Evolutionary conservation across 2,888 invertebrate species (phyloP).

Genomic region (Thera obeliscata): DNA sequence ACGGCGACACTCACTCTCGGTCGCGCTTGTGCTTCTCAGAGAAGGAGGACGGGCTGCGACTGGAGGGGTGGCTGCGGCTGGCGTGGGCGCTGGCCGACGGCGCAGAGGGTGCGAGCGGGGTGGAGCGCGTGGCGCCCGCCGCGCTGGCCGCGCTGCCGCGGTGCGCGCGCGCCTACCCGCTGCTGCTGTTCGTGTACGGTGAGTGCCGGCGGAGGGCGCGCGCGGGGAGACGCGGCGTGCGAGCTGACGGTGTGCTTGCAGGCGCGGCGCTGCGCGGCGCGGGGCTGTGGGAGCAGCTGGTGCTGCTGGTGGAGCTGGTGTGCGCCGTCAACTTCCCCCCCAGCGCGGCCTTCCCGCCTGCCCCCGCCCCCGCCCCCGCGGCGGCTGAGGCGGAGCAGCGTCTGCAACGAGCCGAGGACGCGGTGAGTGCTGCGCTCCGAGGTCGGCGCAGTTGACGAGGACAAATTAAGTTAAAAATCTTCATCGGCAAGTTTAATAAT

Average conservation of each 20-base stretch:
- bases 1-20: neutral
- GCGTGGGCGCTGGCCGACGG: constrained; percentile 42
- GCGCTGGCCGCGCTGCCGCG: constrained; percentile 46
- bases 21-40: constrained; percentile 14
- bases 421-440: constrained; percentile 13
- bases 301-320: constrained; percentile 88
- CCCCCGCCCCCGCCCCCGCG: constrained; percentile 46
- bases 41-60: constrained; percentile 37
- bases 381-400: constrained; percentile 29
- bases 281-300: constrained; percentile 90
- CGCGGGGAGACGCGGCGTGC: too few species aligned
- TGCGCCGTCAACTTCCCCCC: constrained; percentile 87
- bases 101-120: constrained; percentile 40
- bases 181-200: constrained; percentile 59
- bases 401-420: constrained; percentile 50
- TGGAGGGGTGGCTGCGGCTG: constrained; percentile 58
- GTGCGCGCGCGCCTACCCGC: constrained; percentile 53
- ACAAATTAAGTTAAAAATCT: too few species aligned
- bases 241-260: constrained; percentile 30
- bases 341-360: constrained; percentile 54
- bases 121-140: constrained; percentile 45
- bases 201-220: constrained; percentile 31
- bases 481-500: too few species aligned
- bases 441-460: neutral
- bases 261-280: constrained; percentile 83